Evolutionary conservation across 2,797 vertebrate species (phyloP).

Genomic region (Buphagus erythrorhynchus): DNA sequence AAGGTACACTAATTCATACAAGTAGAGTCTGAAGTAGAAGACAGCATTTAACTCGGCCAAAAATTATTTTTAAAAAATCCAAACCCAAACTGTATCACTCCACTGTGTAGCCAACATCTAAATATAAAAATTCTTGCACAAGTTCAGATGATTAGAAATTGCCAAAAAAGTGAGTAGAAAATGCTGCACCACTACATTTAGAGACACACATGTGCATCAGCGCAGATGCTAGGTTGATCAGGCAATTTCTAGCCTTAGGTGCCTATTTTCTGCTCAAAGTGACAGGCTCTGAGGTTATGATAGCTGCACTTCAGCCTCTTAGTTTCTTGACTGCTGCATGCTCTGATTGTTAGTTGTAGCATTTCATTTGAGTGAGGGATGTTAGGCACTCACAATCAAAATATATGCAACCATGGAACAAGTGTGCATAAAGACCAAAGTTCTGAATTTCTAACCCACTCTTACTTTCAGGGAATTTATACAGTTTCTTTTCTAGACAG

Average conservation of each 20-base stretch:
- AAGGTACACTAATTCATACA: neutral
- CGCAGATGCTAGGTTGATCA: neutral
- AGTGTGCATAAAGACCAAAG: neutral
- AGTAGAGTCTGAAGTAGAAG: neutral
- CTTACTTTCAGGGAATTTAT: neutral
- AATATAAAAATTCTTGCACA: neutral
- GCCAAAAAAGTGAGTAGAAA: neutral
- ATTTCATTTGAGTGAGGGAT: neutral
- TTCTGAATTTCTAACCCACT: neutral
- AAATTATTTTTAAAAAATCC: neutral
- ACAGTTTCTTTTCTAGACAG: neutral
- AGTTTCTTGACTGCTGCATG: neutral
- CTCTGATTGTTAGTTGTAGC: neutral
- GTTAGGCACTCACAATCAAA: neutral
- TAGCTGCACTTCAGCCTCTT: neutral
- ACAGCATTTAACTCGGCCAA: neutral
- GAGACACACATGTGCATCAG: neutral
- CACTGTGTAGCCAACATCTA: neutral
- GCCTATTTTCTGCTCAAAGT: neutral
- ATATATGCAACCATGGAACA: neutral
- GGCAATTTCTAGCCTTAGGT: neutral
- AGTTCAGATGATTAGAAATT: neutral
- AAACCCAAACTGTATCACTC: neutral
- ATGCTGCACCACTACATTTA: neutral
- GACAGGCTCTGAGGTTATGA: neutral